These are phyloP conservation scores for Lutjanus campechanus DNA, from an alignment of 2,797 vertebrate genomes.

Conservation along the genomic window DNA sequence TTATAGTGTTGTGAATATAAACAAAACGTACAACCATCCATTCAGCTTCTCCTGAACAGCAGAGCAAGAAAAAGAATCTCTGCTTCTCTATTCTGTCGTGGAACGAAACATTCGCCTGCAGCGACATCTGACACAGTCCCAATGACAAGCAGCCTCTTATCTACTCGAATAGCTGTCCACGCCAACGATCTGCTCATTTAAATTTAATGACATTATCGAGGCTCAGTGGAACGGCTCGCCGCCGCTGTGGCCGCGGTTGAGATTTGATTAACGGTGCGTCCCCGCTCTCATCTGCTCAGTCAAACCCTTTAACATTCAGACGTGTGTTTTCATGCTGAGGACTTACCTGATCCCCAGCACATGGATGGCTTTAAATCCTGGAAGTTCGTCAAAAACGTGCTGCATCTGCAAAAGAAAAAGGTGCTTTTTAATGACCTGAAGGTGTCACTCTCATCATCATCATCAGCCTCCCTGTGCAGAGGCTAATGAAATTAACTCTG, in stretches of 20 bases:
- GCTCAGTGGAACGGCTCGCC: constrained; percentile 27
- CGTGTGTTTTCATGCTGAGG: not conserved
- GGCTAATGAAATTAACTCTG: constrained; percentile 21
- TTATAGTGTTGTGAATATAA: not conserved
- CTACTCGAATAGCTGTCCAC: constrained; percentile 11
- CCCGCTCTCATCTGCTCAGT: not conserved
- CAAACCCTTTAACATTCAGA: not conserved
- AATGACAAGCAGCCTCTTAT: constrained; percentile 29
- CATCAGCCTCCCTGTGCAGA: not conserved
- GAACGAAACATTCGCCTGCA: constrained; percentile 6
- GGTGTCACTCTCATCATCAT: not conserved
- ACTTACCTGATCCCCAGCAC: constrained; percentile 92
- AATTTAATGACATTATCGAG: constrained; percentile 40
- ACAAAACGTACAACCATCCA: not conserved
- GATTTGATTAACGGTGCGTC: constrained; percentile 10
- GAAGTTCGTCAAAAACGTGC: constrained; percentile 90
- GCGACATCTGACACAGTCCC: constrained; percentile 27
- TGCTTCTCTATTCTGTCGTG: not conserved
- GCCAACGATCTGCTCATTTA: constrained; percentile 28
- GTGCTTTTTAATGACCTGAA: not conserved
- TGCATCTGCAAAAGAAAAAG: constrained; percentile 86
- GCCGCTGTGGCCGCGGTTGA: not conserved
- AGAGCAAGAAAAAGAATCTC: not conserved
- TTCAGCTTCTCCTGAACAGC: not conserved
- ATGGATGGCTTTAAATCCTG: constrained; percentile 90